phyloP scores from a whole-genome alignment of 2,113 vertebrate genomes.

The Herpailurus yagouaroundi region DNA sequence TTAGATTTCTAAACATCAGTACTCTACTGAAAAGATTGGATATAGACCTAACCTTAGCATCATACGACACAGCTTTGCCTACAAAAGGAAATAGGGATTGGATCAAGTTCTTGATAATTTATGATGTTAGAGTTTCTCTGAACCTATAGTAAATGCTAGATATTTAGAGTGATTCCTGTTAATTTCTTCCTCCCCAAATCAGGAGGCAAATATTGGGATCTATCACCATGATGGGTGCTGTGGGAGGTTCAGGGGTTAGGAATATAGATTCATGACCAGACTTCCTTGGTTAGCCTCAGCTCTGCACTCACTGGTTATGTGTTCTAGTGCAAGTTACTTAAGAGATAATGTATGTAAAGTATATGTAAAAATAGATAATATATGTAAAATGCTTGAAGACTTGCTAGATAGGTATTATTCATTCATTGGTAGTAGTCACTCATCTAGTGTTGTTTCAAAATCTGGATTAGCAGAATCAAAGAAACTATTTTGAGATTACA shows the following conservation, averaged over 20 bases:
- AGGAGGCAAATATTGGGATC: not conserved
- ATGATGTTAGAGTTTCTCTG: not conserved
- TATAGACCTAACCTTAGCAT: not conserved
- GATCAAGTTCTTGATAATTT: not conserved
- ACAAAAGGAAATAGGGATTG: not conserved
- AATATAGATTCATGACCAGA: not conserved
- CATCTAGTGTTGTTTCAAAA: not conserved
- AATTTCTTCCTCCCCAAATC: not conserved
- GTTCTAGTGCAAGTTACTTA: not conserved
- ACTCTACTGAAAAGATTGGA: not conserved
- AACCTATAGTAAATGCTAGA: not conserved
- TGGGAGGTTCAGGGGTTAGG: not conserved
- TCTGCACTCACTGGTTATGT: not conserved
- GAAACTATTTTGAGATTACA: not conserved
- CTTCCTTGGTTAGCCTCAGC: not conserved
- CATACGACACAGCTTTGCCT: not conserved
- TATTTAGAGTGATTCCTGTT: not conserved
- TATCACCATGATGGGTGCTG: not conserved
- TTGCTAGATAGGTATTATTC: not conserved
- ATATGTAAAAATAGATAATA: not conserved
- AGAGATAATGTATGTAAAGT: not conserved
- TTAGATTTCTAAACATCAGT: not conserved
- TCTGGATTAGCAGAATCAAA: not conserved
- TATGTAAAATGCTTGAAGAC: not conserved
- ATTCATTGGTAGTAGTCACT: accelerated